Conservation (phyloP, 2,113 vertebrate genomes). For the Apaloderma vittatum region DNA sequence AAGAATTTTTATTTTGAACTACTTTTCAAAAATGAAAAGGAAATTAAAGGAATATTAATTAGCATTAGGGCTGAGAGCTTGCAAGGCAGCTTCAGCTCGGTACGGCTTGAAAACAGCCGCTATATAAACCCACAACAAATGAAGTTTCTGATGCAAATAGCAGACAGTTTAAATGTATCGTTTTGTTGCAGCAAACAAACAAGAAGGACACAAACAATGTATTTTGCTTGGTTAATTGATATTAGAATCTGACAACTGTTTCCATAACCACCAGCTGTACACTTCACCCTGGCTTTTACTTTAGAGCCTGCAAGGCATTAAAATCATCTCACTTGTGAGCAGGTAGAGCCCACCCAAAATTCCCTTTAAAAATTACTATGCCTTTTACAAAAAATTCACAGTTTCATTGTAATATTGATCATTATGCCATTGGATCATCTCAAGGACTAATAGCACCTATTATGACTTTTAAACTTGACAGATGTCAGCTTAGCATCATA, state of each 20-base stretch:
- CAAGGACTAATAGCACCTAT: constrained; percentile 48
- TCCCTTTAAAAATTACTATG: not conserved
- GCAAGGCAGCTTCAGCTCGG: not conserved
- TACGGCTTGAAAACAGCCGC: not conserved
- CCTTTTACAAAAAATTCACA: not conserved
- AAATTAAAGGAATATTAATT: not conserved
- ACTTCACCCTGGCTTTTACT: not conserved
- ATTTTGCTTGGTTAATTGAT: constrained; percentile 4
- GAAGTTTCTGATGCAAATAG: not conserved
- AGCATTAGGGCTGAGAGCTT: not conserved
- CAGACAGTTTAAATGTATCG: not conserved
- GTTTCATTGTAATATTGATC: not conserved
- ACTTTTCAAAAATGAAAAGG: not conserved
- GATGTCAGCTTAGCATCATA: constrained; percentile 33
- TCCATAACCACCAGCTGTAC: not conserved
- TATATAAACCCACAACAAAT: not conserved
- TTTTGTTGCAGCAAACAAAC: not conserved
- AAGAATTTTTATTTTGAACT: constrained; percentile 5
- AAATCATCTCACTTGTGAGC: not conserved
- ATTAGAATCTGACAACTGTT: constrained; percentile 5
- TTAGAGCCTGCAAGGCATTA: not conserved
- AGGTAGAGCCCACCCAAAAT: not conserved
- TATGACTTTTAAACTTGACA: constrained; percentile 63
- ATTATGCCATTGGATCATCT: constrained; percentile 25
- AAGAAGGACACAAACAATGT: not conserved